Percentiles rank a stretch among this genome's conserved stretches.
These are phyloP conservation scores for Drosophila lacertosa DNA, from an alignment of 1,140 invertebrate genomes.

Conservation along the genomic window DNA sequence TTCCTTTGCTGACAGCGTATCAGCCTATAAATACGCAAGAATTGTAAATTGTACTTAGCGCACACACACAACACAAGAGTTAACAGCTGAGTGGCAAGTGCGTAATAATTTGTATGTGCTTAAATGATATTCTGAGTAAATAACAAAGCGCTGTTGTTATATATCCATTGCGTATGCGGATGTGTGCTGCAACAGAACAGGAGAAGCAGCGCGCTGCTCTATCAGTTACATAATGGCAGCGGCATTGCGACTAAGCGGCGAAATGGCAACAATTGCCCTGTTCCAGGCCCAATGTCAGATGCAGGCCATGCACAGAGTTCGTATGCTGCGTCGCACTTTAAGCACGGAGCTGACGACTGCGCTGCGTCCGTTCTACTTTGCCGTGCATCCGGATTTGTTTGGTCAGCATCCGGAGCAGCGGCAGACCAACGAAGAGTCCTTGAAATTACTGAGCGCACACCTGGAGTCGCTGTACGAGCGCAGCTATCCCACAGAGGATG, in stretches of 20 bases:
- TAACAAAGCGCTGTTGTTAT: not conserved
- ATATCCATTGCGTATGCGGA: slow-evolving; percentile 23
- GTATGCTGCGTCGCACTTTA: slow-evolving; percentile 16
- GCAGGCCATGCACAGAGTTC: slow-evolving; percentile 2
- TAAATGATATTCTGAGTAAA: slow-evolving; percentile 32
- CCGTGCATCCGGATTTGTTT: slow-evolving; percentile 97
- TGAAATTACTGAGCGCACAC: slow-evolving; percentile 94
- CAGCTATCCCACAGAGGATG: slow-evolving; percentile 85
- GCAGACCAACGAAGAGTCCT: slow-evolving; percentile 95
- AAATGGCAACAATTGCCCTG: not conserved
- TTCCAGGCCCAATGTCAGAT: not conserved
- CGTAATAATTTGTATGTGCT: slow-evolving; percentile 16
- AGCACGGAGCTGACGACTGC: slow-evolving; percentile 92
- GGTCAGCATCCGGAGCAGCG: slow-evolving; percentile 94
- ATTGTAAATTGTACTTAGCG: too few species aligned
- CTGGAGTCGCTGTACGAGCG: slow-evolving; percentile 89
- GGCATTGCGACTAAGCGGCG: slow-evolving; percentile 19
- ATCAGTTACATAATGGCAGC: slow-evolving; percentile 44
- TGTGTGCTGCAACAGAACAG: slow-evolving; percentile 20
- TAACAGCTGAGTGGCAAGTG: slow-evolving; percentile 29
- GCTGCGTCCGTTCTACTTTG: slow-evolving; percentile 96
- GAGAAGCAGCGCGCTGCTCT: slow-evolving; percentile 35
- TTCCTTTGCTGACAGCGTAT: too few species aligned
- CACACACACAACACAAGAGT: too few species aligned
- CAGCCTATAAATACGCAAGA: too few species aligned